Percentiles rank a stretch among this genome's conserved stretches.
Conservation (phyloP, 2,797 vertebrate genomes). For the Alcedo quadribrachys region DNA sequence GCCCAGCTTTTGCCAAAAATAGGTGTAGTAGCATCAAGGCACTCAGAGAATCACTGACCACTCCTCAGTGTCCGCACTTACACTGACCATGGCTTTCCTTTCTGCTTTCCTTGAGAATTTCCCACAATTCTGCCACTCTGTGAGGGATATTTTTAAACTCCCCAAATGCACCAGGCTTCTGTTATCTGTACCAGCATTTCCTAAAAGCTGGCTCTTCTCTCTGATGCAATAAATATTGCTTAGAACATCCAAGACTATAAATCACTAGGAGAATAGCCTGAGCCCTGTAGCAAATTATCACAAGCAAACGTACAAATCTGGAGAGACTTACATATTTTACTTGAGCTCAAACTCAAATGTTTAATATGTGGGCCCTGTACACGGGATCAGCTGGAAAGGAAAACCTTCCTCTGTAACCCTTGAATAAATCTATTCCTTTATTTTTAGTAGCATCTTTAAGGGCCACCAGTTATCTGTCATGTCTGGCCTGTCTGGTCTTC, state of each 20-base stretch:
- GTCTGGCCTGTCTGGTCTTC: constrained; percentile 49
- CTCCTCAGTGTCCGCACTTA: not conserved
- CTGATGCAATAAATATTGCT: constrained; percentile 38
- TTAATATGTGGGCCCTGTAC: constrained; percentile 3
- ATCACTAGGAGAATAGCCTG: constrained; percentile 12
- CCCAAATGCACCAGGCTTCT: not conserved
- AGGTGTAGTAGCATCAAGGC: not conserved
- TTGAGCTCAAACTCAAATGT: constrained; percentile 1
- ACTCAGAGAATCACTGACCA: not conserved
- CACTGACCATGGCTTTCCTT: not conserved
- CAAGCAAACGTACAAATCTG: constrained; percentile 25
- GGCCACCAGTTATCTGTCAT: constrained; percentile 38
- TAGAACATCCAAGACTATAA: not conserved
- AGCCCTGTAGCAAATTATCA: constrained; percentile 34
- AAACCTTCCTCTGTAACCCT: constrained; percentile 13
- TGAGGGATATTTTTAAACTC: not conserved
- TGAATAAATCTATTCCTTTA: constrained; percentile 53
- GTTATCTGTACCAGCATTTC: not conserved
- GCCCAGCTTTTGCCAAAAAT: not conserved
- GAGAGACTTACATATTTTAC: constrained; percentile 18
- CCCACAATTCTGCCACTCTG: not conserved
- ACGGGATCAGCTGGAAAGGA: not conserved
- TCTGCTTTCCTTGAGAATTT: not conserved
- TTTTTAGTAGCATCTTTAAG: constrained; percentile 48
- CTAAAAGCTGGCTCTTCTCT: not conserved